Evolutionary conservation across 2,888 invertebrate species (phyloP), one percentile per base, ranked within the genome.

Genomic region (Standfussiana lucernea): DNA sequence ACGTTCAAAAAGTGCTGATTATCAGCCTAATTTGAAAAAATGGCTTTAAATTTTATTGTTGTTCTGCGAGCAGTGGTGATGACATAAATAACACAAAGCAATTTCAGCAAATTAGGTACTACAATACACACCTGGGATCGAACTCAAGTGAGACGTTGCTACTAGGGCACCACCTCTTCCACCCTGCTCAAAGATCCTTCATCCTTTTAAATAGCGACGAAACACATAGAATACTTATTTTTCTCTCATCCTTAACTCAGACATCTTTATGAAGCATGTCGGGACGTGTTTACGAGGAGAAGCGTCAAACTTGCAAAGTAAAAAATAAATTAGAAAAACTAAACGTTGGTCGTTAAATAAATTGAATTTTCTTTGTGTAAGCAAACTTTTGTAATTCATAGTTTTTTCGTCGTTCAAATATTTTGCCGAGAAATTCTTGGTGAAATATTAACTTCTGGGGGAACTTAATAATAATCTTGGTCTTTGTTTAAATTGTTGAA

Each of bases 291-390:
- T 83, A 83, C 85, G 83, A 83, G 50, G n/a, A 35, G 47, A 65
- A 76, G 42, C 81, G 61, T 76, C 64, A 82, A 83, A 83, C 72
- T 83, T 71, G 62, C n/a, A 15, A 61, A 73, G 85, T 76, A 73
- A 85, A 83, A 85, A 83, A 81, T 85, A 85, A 85, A 83, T 81
- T 81, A 81, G 85, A 85, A 85, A 84, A 82, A 81, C 62, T 76
- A 85, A 85, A 82, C 50, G 66, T n/a, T 59, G 70, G 53, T 64
- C 81, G 75, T 84, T 80, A 84, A 75, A 82, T 65, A 84, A 84
- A 82, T 82, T 80, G 81, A 80, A 82, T 80, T 82, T 75, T 66
- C 72, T 84, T 75, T 82, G 28, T 80, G 64, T 73, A 53, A 85
- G 59, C 35, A 64, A 83, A 83, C 66, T 82, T 83, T 85, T 81